Base-by-base conservation (phyloP, 2,113 vertebrate species). In the Cariama cristata region DNA sequence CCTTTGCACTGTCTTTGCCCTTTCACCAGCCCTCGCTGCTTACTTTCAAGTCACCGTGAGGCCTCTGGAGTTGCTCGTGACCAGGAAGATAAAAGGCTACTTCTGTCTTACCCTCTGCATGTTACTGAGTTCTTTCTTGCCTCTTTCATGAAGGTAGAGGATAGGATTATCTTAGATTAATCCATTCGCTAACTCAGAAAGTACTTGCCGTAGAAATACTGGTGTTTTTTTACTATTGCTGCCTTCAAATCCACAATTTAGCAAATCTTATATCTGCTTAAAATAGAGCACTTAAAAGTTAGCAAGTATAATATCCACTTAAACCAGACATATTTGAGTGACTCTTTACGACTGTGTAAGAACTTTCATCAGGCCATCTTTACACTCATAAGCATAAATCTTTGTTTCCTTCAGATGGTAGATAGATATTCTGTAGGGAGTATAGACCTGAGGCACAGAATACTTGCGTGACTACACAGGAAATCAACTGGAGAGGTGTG, bases 371-470 rank as follows among this genome's bases (percentile, higher is more conserved):
- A 4, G 76, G 64, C 27, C 26, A 4, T 20, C 13, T 42, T 72
- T 50, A n/a, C 8, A 1, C 63, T 60, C 12, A 0, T 7, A 15
- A 53, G 17, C 27, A 2, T 4, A 24, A 58, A 14, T 38, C 38
- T 27, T 11, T 8, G 27, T 79, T 68, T 42, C 22, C 62, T 59
- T 23, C 67, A 9, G 44, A 2, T 23, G 53, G 45, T 19, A 49
- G 53, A 0, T 42, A 18, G 45, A 0, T 50, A 0, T 27, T 30
- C 4, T 20, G 1, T 2, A 14, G 74, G 27, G 40, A 4, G 19
- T 22, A 7, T 5, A 14, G 86, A 28, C 20, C 2, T 21, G 59
- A 35, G 85, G 71, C 56, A 28, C 27, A 8, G 30, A n/a, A 15
- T 13, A 62, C 18, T 17, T 63, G 17, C 10, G 2, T 19, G 40